Base-by-base conservation (phyloP, 2,888 invertebrate species). In the Theristus sp. region DNA sequence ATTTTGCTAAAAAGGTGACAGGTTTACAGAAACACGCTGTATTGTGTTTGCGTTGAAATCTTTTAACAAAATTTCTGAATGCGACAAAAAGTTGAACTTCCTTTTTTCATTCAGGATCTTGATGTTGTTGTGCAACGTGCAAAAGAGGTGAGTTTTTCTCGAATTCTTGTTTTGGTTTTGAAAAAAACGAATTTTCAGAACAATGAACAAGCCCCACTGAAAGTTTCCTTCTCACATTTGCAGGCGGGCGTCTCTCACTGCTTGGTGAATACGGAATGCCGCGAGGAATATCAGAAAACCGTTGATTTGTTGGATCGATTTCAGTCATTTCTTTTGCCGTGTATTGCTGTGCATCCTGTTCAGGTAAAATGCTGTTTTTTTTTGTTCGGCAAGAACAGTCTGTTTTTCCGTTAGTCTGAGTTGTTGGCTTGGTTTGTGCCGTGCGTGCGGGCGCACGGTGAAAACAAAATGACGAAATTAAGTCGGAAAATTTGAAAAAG, bases 321-420 rank as follows among this genome's bases (percentile, higher is more conserved):
- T 65, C 66, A 65, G 1, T 64, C 62, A 2, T 68, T 66, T 31
- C 62, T 68, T 24, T 60, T 64, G n/a, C 69, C 72, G 1, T 71
- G 71, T 38, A 58, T 74, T 13, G 74, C 74, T 13, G 66, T 75
- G 22, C 74, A 74, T 65, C 74, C 74, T 3, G 71, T 72, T 46
- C 73, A 73, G 67, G 73, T 69, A 52, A 20, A 38, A 38, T 13
- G 10, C 17, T 38, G 38, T 13, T 17, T 17, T 13, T 38, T 13
- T 17, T 38, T 38, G 17, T 38, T 38, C 17, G 6, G 6, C 38
- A 38, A 38, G 38, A 38, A 38, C 10, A 38, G 6, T 38, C 6
- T 38, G 27, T 60, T 26, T 47, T n/a, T n/a, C n/a, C n/a, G n/a
- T n/a, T n/a, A n/a, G n/a, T n/a, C n/a, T n/a, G n/a, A n/a, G n/a